phyloP scores from a whole-genome alignment of 1,140 invertebrate species.

The Platyscapa corneri region DNA sequence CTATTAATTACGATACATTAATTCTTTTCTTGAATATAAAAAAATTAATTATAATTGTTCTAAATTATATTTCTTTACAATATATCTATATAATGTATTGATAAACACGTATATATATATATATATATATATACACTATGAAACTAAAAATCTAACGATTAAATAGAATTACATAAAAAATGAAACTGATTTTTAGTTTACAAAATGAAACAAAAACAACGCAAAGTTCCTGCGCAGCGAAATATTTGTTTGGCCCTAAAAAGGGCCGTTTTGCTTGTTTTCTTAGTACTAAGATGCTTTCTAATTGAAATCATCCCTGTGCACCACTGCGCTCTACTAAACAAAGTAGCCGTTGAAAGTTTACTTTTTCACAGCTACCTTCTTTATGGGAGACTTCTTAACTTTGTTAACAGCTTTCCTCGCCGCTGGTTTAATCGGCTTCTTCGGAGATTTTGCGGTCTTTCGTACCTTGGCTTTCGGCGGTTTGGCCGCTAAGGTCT shows the following conservation, averaged over 20 bases:
- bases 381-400: constrained; percentile 29
- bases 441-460: background rate
- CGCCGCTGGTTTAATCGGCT: background rate
- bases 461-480: constrained; percentile 4
- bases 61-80: background rate
- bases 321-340: background rate
- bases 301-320: background rate
- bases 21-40: too few species aligned
- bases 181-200: background rate
- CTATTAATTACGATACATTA: background rate
- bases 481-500: constrained; percentile 5
- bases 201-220: constrained; percentile 16
- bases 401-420: background rate
- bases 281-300: background rate
- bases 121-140: constrained; percentile 8
- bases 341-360: background rate
- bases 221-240: background rate
- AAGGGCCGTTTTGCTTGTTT: constrained; percentile 35
- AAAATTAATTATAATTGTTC: background rate
- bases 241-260: constrained; percentile 34
- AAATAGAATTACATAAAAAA: background rate
- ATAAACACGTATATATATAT: constrained; percentile 25
- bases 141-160: background rate
- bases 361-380: constrained; percentile 26
- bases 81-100: background rate